Conservation (phyloP, 2,888 invertebrate species). For the Subacronicta megacephala region DNA sequence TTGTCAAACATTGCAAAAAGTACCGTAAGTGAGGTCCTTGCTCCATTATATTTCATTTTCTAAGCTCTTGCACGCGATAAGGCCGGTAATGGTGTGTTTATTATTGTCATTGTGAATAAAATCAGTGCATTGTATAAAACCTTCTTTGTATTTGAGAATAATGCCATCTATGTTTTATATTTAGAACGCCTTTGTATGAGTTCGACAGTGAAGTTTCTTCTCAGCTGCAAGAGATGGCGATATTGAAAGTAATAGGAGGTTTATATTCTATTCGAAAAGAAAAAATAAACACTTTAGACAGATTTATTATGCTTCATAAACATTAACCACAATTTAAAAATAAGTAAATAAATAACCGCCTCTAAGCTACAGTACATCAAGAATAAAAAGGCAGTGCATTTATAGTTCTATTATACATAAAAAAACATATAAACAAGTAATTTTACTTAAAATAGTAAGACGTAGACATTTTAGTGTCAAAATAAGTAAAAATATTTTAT, state of each 20-base stretch:
- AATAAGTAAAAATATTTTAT: slow-evolving; percentile 47
- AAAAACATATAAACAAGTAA: slow-evolving; percentile 46
- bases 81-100: slow-evolving; percentile 23
- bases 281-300: slow-evolving; percentile 50
- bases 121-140: slow-evolving; percentile 27
- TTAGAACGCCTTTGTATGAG: not conserved
- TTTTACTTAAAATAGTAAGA: slow-evolving; percentile 42
- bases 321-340: slow-evolving; percentile 63
- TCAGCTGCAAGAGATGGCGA: slow-evolving; percentile 24
- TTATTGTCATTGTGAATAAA: slow-evolving; percentile 15
- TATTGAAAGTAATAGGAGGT: not conserved
- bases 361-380: slow-evolving; percentile 52
- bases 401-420: slow-evolving; percentile 53
- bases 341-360: slow-evolving; percentile 72
- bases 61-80: slow-evolving; percentile 34
- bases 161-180: slow-evolving; percentile 53
- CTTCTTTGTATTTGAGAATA: slow-evolving; percentile 8
- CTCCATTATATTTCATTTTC: slow-evolving; percentile 29
- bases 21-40: slow-evolving; percentile 46
- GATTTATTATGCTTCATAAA: slow-evolving; percentile 69
- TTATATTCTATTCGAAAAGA: not conserved
- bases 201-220: not conserved
- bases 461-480: slow-evolving; percentile 39
- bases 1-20: slow-evolving; percentile 54
- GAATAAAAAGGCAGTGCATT: slow-evolving; percentile 67